These are phyloP conservation scores for Papilio glaucus DNA, from an alignment of 1,140 invertebrate genomes.

Conservation along the genomic window DNA sequence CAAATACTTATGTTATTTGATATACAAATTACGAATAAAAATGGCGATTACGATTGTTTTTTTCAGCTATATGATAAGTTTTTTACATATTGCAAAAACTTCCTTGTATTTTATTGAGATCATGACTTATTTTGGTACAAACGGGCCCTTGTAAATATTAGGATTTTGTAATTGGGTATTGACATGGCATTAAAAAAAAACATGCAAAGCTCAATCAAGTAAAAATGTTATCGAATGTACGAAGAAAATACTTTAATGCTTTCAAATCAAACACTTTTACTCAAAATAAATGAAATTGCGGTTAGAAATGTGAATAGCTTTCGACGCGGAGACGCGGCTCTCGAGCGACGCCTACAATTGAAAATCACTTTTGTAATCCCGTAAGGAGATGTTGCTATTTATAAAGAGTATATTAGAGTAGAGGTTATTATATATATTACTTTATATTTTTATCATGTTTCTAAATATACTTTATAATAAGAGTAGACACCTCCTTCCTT, in stretches of 20 bases:
- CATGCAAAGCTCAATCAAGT: too few relatives aligned
- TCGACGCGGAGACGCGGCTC: not conserved
- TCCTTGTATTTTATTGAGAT: too few relatives aligned
- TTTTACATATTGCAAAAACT: too few relatives aligned
- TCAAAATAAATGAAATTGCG: constrained; percentile 13
- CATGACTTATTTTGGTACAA: too few relatives aligned
- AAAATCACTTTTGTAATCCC: constrained; percentile 17
- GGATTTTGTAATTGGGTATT: too few relatives aligned
- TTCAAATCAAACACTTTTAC: not conserved
- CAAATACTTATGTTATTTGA: not conserved
- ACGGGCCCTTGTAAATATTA: too few relatives aligned
- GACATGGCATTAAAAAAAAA: too few relatives aligned
- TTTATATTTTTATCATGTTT: not conserved
- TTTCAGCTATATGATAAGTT: not conserved
- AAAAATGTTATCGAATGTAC: too few relatives aligned
- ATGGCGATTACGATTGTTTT: not conserved
- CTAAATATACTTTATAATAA: not conserved
- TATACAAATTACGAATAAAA: not conserved
- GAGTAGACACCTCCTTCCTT: too few relatives aligned
- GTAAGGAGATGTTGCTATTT: constrained; percentile 1
- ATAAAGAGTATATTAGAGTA: not conserved
- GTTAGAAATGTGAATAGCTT: constrained; percentile 14
- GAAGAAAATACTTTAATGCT: not conserved
- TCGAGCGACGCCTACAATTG: constrained; percentile 9
- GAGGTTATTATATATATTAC: not conserved